phyloP scores from a whole-genome alignment of 2,888 invertebrate species.

The Ophion ellenae region DNA sequence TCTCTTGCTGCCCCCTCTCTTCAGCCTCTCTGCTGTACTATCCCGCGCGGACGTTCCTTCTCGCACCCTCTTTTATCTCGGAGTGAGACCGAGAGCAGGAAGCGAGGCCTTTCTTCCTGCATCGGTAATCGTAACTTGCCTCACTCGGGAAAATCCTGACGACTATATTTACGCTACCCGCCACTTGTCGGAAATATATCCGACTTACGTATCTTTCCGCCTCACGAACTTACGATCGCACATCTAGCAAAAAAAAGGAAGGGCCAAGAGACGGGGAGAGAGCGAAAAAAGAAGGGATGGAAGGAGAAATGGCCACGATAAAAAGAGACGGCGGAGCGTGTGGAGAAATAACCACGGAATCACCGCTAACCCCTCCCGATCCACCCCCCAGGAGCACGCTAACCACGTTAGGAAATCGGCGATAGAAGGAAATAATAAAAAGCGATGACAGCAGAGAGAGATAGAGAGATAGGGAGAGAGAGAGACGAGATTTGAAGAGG shows the following conservation, averaged over 20 bases:
- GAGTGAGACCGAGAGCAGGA: background rate
- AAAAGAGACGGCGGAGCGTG: slow-evolving; percentile 19
- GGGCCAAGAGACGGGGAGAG: background rate
- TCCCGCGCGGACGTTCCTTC: slow-evolving; percentile 29
- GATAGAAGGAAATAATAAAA: slow-evolving; percentile 56
- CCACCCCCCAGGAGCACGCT: slow-evolving; percentile 64
- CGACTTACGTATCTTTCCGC: slow-evolving; percentile 75
- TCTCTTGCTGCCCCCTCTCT: slow-evolving; percentile 22
- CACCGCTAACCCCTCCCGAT: background rate
- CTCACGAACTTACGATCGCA: slow-evolving; percentile 70
- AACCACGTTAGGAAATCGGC: slow-evolving; percentile 74
- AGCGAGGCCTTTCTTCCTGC: background rate
- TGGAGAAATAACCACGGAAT: slow-evolving; percentile 18
- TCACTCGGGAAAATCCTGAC: slow-evolving; percentile 58
- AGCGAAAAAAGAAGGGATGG: slow-evolving; percentile 5
- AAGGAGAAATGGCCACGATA: slow-evolving; percentile 73
- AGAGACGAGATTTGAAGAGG: slow-evolving; percentile 11
- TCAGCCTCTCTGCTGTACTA: slow-evolving; percentile 25
- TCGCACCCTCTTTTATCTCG: slow-evolving; percentile 8
- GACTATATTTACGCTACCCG: slow-evolving; percentile 74
- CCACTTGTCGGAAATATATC: slow-evolving; percentile 74
- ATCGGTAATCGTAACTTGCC: slow-evolving; percentile 49
- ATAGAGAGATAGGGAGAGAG: background rate
- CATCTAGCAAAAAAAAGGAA: background rate
- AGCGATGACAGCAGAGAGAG: slow-evolving; percentile 43